Evolutionary conservation across 1,140 invertebrate genomes (phyloP), one percentile per base, ranked within the genome.

Genomic region (Drosophila sproati): DNA sequence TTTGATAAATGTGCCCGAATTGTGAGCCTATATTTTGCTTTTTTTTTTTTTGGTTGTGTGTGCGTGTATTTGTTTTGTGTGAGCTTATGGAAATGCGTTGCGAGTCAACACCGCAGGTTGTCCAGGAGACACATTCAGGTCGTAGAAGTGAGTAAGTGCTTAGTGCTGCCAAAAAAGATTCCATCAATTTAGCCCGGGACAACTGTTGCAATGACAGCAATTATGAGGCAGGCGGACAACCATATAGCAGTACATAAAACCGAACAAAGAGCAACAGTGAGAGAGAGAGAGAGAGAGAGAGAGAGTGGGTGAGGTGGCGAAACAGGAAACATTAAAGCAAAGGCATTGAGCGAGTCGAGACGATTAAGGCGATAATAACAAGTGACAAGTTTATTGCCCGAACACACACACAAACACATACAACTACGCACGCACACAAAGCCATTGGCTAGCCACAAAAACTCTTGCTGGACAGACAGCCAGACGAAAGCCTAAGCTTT

Each of bases 341-440:
- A 52, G 72, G 52, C 85, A 77, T 78, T 85, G 82, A 67, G 56
- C 60, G 69, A 72, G 55, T 6, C 56, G 51, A 82, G 85, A 82
- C 83, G 85, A 88, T 88, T 88, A 88, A 89, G 85, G 89, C 86
- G 83, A 89, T 88, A 88, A 88, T 88, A 88, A 88, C 85, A 88
- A 88, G 83, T 86, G 83, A 88, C 83, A 88, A 88, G 83, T 88
- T 88, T 88, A 88, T 88, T 88, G 83, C 85, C 85, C 69, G 57
- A 37, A 70, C 57, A 45, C 10, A 70, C 54, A 75, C 66, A 68
- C 43, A 63, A 56, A 1, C 55, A 29, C 71, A 54, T 31, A 59
- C 29, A 61, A 20, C 20, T 20, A 20, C 20, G 41, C 52, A 71
- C 54, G 41, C 54, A 66, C 8, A 62, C 28, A 48, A 43, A 48